These are phyloP conservation scores for Apostichopus parvimensis DNA, from an alignment of 35 echinoderm and acorn worm genomes.

Conservation along the genomic window DNA sequence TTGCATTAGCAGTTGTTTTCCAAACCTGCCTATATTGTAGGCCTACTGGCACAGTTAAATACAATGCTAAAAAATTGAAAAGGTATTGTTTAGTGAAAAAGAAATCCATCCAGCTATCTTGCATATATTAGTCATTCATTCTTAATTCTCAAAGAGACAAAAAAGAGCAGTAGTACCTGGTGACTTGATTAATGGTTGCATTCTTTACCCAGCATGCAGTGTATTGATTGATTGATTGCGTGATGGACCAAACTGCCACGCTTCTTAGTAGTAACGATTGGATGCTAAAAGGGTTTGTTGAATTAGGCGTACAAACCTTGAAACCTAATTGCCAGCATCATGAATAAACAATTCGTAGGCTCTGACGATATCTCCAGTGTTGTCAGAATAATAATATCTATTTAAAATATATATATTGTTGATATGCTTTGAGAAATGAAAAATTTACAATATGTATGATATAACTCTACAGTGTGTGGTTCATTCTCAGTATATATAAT, in stretches of 20 bases:
- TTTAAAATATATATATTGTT: no score
- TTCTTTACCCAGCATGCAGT: not conserved
- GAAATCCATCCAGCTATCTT: not conserved
- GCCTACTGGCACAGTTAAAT: no score
- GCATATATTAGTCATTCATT: not conserved
- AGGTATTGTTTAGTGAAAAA: no score
- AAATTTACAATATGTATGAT: no score
- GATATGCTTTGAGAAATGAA: no score
- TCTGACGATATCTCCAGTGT: no score
- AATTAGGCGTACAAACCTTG: not conserved
- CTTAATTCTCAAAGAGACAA: not conserved
- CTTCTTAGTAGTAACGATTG: not conserved
- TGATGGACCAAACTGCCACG: not conserved
- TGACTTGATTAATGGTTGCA: not conserved
- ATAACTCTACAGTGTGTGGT: no score
- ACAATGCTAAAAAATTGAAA: no score
- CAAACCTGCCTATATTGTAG: no score
- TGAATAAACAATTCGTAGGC: not conserved
- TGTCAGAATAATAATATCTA: no score
- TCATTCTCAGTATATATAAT: no score
- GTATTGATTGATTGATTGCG: not conserved
- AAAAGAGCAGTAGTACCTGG: not conserved
- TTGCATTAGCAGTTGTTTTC: not conserved
- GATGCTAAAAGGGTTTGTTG: not conserved
- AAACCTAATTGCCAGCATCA: not conserved